These are phyloP conservation scores for Coelopa pilipes DNA, from an alignment of 2,888 invertebrate species.

Conservation along the genomic window DNA sequence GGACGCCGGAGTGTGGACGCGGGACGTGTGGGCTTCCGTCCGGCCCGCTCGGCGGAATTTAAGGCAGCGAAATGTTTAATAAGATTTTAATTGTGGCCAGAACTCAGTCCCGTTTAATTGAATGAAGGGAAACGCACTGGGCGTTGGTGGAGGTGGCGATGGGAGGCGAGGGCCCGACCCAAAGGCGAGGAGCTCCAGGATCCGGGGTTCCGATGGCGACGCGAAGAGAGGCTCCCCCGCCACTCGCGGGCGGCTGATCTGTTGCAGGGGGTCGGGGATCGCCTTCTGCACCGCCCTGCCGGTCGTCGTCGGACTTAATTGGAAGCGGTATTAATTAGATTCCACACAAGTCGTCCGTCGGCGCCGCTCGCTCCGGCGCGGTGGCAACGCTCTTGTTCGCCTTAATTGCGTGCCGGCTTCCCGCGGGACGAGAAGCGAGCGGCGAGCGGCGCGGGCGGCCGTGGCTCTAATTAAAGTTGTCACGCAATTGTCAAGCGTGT, in stretches of 20 bases:
- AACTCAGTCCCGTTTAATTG: conserved; percentile 54
- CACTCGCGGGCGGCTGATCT: too few relatives aligned
- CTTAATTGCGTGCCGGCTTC: not conserved
- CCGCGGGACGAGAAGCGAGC: not conserved
- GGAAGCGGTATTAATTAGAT: too few relatives aligned
- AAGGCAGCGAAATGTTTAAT: conserved; percentile 46
- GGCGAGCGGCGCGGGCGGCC: not conserved
- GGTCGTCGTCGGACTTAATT: too few relatives aligned
- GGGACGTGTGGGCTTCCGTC: not conserved
- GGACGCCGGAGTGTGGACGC: not conserved
- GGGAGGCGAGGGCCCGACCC: too few relatives aligned
- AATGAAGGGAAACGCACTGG: conserved; percentile 47
- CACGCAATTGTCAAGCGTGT: conserved; percentile 48
- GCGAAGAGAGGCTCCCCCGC: too few relatives aligned
- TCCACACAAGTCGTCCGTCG: too few relatives aligned
- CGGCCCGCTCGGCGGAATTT: conserved; percentile 25
- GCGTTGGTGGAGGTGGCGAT: too few relatives aligned
- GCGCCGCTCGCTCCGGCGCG: not conserved
- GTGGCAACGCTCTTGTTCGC: conserved; percentile 2
- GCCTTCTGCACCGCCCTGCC: too few relatives aligned
- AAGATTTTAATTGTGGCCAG: conserved; percentile 61
- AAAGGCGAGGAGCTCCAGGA: too few relatives aligned
- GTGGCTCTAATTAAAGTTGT: conserved; percentile 47
- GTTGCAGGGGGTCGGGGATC: too few relatives aligned
- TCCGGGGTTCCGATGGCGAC: too few relatives aligned